Base-by-base conservation (phyloP, 2,888 invertebrate species). In the Tholera decimalis region DNA sequence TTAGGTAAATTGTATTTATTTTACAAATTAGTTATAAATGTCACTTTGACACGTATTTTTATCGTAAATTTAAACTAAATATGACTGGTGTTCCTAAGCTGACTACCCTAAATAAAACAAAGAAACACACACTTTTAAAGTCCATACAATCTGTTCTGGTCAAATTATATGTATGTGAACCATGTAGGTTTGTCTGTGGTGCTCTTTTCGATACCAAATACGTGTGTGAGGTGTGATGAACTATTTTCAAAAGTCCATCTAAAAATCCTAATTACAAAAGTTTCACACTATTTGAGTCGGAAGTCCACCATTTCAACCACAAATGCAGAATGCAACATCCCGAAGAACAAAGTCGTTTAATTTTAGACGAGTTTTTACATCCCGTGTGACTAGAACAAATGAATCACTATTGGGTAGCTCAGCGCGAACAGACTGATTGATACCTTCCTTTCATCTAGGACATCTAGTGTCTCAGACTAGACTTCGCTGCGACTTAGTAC, bases 371-470 rank as follows among this genome's bases (percentile, higher is more conserved):
- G 53, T 68, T 72, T 76, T 76, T 64, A 37, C 54, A 35, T 73
- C 53, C 54, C 62, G 63, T 63, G 44, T 41, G 47, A 44, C 30
- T 46, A 79, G 66, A 57, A 39, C 73, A 60, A 59, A 78, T 79
- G 74, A 80, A 80, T 77, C 77, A 77, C 77, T 73, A 57, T 73
- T 79, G 68, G 64, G 59, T 65, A 51, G 55, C 51, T 67, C 59
- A 30, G 57, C 24, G 62, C 57, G 70, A 65, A 60, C 66, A 63
- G 69, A 43, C 67, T 80, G 79, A 79, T 79, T 79, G 79, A 79
- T 80, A 80, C 64, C 79, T 77, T 79, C 80, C 79, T 80, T 55
- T 73, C 61, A 57, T 78, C 61, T 65, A 47, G 60, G 39, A 73
- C 63, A 55, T 55, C 60, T 26, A 53, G 64, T 43, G 77, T 66